A percentile compares a stretch with the other conserved stretches of the same genome.
phyloP scores from a whole-genome alignment of 2,888 invertebrate species.

The Argyra leucocephala region DNA sequence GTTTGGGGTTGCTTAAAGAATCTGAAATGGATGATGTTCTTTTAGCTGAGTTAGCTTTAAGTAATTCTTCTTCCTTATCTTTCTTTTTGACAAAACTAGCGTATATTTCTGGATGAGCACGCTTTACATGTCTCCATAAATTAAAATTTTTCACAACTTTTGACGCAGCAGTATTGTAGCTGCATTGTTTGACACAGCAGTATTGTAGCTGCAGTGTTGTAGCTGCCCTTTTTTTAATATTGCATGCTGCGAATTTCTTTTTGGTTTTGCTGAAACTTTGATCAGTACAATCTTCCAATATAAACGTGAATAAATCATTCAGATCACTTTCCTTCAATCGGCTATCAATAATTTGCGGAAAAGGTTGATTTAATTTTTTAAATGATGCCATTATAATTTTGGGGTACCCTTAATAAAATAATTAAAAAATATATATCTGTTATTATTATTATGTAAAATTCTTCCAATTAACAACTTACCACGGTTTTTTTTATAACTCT shows the following conservation, averaged over 20 bases:
- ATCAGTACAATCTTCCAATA: conserved; percentile 5
- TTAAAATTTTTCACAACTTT: conserved; percentile 9
- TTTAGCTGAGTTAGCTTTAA: conserved; percentile 10
- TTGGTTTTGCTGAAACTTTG: conserved; percentile 7
- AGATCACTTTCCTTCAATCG: conserved; percentile 10
- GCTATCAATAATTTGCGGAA: not conserved
- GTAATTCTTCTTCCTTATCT: conserved; percentile 7
- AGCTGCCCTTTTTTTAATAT: conserved; percentile 7
- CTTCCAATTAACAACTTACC: too few species aligned
- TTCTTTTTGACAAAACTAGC: conserved; percentile 8
- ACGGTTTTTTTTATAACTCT: too few species aligned
- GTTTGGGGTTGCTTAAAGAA: too few species aligned
- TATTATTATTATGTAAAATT: too few species aligned
- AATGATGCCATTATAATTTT: too few species aligned
- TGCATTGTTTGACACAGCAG: conserved; percentile 5
- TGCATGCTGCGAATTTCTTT: conserved; percentile 8
- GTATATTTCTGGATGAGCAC: conserved; percentile 7
- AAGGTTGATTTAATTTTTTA: too few species aligned
- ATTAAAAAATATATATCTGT: too few species aligned
- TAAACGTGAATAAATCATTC: conserved; percentile 8
- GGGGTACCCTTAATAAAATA: too few species aligned
- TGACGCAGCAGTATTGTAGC: conserved; percentile 5
- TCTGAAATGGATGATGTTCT: conserved; percentile 1
- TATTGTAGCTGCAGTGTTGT: not conserved
- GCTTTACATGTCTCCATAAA: conserved; percentile 8